Base-by-base conservation (phyloP, 1,140 invertebrate species). In the Listronotus bonariensis region DNA sequence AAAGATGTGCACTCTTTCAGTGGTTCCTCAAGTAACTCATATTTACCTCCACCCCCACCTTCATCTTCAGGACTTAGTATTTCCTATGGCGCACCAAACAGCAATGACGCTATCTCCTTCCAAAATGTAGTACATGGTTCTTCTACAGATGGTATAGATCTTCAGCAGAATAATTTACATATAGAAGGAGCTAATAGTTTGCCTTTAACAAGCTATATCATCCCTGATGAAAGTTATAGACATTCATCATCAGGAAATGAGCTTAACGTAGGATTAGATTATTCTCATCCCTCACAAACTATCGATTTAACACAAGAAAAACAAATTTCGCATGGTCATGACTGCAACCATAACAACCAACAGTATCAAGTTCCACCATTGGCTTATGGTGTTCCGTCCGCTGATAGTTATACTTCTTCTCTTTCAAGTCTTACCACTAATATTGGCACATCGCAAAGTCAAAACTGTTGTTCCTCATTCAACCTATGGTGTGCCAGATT, bases 31-130 rank as follows among this genome's bases (percentile, higher is more conserved):
- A 41, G 40, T n/a, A 42, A 49, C 53, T 57, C 84, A 0, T 89
- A 89, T 70, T 79, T 88, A 26, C 87, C 88, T 0, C 87, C 87
- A 2, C 85, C 87, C 3, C 82, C 86, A 12, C 85, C 87, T 3
- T 82, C 86, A 12, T 76, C 83, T 18, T 85, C 88, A 56, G 71
- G 83, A 6, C 75, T 80, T 41, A 80, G 66, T 73, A 70, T 11
- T 17, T 68, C 84, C 0, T 84, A 80, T 73, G 82, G 80, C 65
- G 69, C 84, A 11, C 83, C 83, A 1, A 79, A 80, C 67, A 8
- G 54, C 45, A 49, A 70, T 65, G 18, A 45, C 52, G 65, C 74
- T 6, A 52, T 71, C 45, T 72, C 74, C 2, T 76, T 75, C 68
- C 71, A 76, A 73, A 73, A 69, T 64, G 15, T 72, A 43, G 65